Percentiles rank a stretch among this genome's conserved stretches.
These are phyloP conservation scores for Steromphala cineraria DNA, from an alignment of 2,888 invertebrate species.

Conservation along the genomic window DNA sequence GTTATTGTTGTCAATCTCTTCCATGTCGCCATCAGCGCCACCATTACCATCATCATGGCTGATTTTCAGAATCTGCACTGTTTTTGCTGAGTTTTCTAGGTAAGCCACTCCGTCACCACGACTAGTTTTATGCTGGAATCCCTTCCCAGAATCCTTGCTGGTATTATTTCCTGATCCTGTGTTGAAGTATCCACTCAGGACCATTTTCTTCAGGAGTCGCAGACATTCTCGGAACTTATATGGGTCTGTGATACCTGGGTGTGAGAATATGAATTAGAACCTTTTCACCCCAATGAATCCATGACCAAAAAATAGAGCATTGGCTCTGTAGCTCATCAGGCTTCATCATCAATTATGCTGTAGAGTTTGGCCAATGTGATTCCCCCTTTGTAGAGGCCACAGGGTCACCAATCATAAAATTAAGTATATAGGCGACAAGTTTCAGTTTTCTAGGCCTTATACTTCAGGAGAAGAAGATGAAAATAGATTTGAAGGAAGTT, in stretches of 20 bases:
- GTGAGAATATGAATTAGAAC: not conserved
- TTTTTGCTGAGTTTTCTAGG: not conserved
- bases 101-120: no score
- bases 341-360: no score
- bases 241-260: constrained; percentile 65
- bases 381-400: no score
- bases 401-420: no score
- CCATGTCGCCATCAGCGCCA: not conserved
- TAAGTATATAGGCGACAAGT: no score
- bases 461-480: no score
- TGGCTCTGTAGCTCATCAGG: no score
- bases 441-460: no score
- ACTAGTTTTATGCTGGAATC: not conserved
- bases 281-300: no score
- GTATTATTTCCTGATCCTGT: not conserved
- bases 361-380: not conserved
- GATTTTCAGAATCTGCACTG: not conserved
- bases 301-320: no score
- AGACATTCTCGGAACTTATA: constrained; percentile 69
- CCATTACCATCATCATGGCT: not conserved
- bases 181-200: constrained; percentile 45
- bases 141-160: not conserved
- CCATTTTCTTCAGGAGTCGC: constrained; percentile 59
- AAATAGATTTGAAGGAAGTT: no score
- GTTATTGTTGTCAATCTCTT: not conserved